Percentiles rank a stretch among this genome's conserved stretches.
Evolutionary conservation across 2,113 vertebrate species (phyloP).

Genomic region (Gila orcuttii): DNA sequence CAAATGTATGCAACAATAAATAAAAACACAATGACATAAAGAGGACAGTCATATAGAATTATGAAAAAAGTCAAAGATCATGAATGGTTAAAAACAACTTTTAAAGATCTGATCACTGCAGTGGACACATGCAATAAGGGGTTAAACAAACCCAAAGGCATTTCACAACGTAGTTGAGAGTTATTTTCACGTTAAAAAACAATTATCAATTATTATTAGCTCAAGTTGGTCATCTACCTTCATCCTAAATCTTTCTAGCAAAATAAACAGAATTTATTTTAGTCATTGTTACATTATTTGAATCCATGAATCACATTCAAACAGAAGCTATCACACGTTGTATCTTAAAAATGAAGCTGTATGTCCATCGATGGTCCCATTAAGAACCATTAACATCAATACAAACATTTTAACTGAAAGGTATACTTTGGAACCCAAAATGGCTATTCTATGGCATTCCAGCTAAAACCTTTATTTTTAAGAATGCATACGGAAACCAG

Average conservation of each 20-base stretch:
- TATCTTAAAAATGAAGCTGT: not conserved
- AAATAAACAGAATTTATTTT: not conserved
- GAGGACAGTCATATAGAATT: not conserved
- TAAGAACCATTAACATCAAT: too few species aligned
- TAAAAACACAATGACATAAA: not conserved
- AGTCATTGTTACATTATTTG: not conserved
- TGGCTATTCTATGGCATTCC: too few species aligned
- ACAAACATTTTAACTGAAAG: too few species aligned
- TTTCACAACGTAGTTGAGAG: not conserved
- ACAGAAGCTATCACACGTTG: not conserved
- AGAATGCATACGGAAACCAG: constrained; percentile 2
- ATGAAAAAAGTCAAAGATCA: not conserved
- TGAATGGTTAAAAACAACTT: not conserved
- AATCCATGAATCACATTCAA: not conserved
- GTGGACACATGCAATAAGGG: not conserved
- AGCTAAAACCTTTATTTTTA: too few species aligned
- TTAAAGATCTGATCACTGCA: not conserved
- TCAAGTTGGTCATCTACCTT: not conserved
- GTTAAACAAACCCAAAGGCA: not conserved
- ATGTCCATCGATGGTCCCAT: too few species aligned
- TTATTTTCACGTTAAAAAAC: not conserved
- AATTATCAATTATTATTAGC: too few species aligned
- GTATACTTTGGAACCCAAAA: too few species aligned
- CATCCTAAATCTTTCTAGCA: not conserved
- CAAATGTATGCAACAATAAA: not conserved